A percentile compares a stretch with the other conserved stretches of the same genome.
phyloP scores from a whole-genome alignment of 2,797 vertebrate species.

The Catamblyrhynchus diadema region DNA sequence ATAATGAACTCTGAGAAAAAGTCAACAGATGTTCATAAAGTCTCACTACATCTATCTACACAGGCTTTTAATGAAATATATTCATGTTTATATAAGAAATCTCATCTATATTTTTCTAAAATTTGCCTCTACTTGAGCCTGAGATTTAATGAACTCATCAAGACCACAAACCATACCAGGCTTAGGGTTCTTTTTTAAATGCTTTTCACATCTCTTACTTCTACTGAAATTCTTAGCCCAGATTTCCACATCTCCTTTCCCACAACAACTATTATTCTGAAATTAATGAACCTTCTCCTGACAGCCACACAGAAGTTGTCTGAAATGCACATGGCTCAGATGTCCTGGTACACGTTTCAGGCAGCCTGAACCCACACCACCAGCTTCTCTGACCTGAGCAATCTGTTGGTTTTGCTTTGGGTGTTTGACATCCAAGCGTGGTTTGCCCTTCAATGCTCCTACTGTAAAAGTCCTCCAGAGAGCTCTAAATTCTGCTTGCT shows the following conservation, averaged over 20 bases:
- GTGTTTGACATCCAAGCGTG: neutral
- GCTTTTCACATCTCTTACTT: neutral
- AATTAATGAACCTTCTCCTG: neutral
- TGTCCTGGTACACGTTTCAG: fast-evolving
- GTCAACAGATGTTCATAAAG: neutral
- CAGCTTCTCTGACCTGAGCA: neutral
- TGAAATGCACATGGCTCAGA: neutral
- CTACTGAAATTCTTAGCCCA: neutral
- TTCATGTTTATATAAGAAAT: neutral
- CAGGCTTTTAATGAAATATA: neutral
- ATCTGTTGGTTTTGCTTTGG: neutral
- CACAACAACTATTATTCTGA: neutral
- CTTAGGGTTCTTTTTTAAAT: neutral
- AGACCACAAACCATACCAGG: neutral
- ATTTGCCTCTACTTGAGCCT: neutral
- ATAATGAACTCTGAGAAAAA: conserved; percentile 23
- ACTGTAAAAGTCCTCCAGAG: neutral
- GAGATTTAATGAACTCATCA: neutral
- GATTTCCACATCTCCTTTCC: neutral
- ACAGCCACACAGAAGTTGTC: neutral
- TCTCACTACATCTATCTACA: neutral
- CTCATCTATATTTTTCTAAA: neutral
- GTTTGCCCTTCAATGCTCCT: neutral
- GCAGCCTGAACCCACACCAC: neutral
- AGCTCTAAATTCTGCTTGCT: neutral